Base-by-base conservation (phyloP, 2,888 invertebrate genomes). In the Drosophila pseudotalamancana region DNA sequence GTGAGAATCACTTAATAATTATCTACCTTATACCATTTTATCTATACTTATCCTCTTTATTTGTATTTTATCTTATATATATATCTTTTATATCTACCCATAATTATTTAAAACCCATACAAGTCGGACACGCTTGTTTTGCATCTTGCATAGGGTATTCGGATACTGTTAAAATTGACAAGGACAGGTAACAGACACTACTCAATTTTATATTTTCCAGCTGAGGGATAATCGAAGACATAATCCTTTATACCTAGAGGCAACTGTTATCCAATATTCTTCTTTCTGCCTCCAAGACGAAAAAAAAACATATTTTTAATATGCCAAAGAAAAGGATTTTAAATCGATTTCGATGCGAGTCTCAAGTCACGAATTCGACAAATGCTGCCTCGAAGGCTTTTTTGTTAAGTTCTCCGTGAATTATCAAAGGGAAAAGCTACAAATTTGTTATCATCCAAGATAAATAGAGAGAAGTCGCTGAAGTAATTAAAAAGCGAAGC, bases 401-500 rank as follows among this genome's bases (percentile, higher is more conserved):
- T 29, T 45, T 45, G 18, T 29, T 35, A 5, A 23, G 4, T 27
- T 35, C 25, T 25, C 39, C 54, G 54, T 21, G 37, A 37, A 56
- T 40, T 39, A 39, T 56, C 31, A 18, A 2, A 35, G 23, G 34
- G 35, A 6, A 29, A 35, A 19, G 46, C 21, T 1, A 32, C 8
- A 27, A 21, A 46, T 40, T 46, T 46, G 29, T 40, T 61, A 62
- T 66, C 23, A 19, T 14, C 29, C n/a, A 6, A 31, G 62, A 35
- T 40, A 45, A 50, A 27, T 50, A 14, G 29, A 39, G 12, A 8
- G 23, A 5, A 46, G 21, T 71, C 9, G 32, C 49, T 39, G 35
- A 63, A 63, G 54, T 68, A 51, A 68, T 63, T 64, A 49, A 14
- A 56, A 43, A 31, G 34, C 46, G 25, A 18, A 60, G 34, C 25